phyloP scores from a whole-genome alignment of 2,888 invertebrate species.

The Athetis lepigone region DNA sequence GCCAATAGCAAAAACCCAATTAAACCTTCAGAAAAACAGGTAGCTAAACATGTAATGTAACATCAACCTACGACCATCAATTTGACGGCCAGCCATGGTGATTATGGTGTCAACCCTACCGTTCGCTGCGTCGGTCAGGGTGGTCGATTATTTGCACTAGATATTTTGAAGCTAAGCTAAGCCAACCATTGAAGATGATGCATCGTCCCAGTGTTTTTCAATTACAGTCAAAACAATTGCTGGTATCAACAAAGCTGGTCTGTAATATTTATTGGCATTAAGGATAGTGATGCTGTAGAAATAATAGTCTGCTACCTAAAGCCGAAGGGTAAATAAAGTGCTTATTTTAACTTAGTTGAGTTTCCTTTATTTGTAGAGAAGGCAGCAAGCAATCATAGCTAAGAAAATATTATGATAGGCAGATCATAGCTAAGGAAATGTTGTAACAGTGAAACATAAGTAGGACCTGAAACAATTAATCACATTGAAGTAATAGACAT shows the following conservation, averaged over 20 bases:
- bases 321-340: constrained; percentile 35
- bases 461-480: background rate
- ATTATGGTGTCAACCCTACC: constrained; percentile 50
- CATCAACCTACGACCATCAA: constrained; percentile 50
- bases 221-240: constrained; percentile 54
- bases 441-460: background rate
- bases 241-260: constrained; percentile 31
- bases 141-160: constrained; percentile 51
- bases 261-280: constrained; percentile 48
- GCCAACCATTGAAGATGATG: constrained; percentile 44
- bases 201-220: constrained; percentile 50
- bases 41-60: constrained; percentile 31
- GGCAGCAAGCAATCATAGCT: background rate
- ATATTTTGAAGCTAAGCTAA: no score
- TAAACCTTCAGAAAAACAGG: constrained; percentile 2
- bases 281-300: constrained; percentile 35
- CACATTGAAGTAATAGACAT: background rate
- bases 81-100: constrained; percentile 48
- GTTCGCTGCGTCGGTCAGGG: constrained; percentile 21
- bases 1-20: background rate
- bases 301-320: constrained; percentile 40
- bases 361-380: constrained; percentile 26
- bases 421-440: background rate
- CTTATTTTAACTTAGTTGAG: constrained; percentile 25
- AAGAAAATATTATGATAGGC: background rate